These are phyloP conservation scores for Battus philenor DNA, from an alignment of 1,140 invertebrate species.

Conservation along the genomic window DNA sequence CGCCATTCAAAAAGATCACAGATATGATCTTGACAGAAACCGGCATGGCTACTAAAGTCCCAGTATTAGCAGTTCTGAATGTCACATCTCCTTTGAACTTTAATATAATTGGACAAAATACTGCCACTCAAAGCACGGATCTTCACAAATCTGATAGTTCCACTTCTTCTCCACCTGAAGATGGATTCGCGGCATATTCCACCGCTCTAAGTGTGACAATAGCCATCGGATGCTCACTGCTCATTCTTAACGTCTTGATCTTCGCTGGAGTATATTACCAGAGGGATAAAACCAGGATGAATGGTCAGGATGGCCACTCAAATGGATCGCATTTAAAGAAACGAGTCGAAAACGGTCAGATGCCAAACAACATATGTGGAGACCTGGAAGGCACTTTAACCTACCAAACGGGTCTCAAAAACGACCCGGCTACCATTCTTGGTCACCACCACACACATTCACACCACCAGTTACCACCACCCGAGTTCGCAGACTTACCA, in stretches of 20 bases:
- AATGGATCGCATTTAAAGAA: slow-evolving; percentile 80
- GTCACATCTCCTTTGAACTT: slow-evolving; percentile 63
- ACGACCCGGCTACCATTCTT: slow-evolving; percentile 80
- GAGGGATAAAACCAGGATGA: slow-evolving; percentile 87
- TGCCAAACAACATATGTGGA: slow-evolving; percentile 89
- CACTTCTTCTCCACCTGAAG: slow-evolving; percentile 80
- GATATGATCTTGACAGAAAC: slow-evolving; percentile 70
- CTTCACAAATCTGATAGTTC: slow-evolving; percentile 64
- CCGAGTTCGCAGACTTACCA: slow-evolving; percentile 85
- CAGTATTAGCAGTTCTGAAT: slow-evolving; percentile 62
- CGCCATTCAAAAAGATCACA: slow-evolving; percentile 74
- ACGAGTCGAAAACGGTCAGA: slow-evolving; percentile 87
- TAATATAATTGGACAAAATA: slow-evolving; percentile 54
- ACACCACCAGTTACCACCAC: slow-evolving; percentile 86
- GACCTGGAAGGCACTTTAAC: slow-evolving; percentile 83
- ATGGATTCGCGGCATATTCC: slow-evolving; percentile 91
- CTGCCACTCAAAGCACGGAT: slow-evolving; percentile 49
- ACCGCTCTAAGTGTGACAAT: slow-evolving; percentile 94
- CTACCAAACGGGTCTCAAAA: slow-evolving; percentile 79
- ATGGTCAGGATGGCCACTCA: slow-evolving; percentile 75
- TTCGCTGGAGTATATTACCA: slow-evolving; percentile 97
- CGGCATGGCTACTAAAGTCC: slow-evolving; percentile 55
- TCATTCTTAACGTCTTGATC: slow-evolving; percentile 93
- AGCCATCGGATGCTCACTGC: slow-evolving; percentile 93
- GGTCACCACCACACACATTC: slow-evolving; percentile 82